Percentiles rank a stretch among this genome's conserved stretches.
These are phyloP conservation scores for Geodia barretti DNA, from an alignment of 37 sponge, comb jelly and placozoan genomes.

Conservation along the genomic window DNA sequence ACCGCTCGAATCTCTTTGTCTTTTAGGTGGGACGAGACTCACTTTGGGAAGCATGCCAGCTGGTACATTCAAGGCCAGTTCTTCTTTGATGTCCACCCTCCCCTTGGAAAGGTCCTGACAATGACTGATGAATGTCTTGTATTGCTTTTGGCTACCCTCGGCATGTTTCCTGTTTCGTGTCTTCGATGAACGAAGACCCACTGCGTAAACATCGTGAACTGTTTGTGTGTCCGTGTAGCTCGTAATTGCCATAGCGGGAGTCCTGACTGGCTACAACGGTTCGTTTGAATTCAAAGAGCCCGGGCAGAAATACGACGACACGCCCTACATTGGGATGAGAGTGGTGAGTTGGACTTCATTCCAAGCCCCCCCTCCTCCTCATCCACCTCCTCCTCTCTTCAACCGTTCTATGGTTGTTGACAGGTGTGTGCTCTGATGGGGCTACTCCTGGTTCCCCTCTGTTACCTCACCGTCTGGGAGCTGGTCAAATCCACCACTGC, in stretches of 20 bases:
- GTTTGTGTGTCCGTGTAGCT: too few species aligned
- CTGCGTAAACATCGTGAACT: too few species aligned
- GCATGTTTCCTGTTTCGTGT: too few species aligned
- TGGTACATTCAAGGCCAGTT: constrained; percentile 91
- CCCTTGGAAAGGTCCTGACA: constrained; percentile 84
- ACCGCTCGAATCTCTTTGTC: neutral
- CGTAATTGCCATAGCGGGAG: constrained; percentile 89
- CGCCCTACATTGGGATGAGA: constrained; percentile 87
- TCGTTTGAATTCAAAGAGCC: constrained; percentile 96
- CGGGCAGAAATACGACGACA: constrained; percentile 77
- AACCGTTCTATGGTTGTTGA: neutral
- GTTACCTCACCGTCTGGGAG: constrained; percentile 85
- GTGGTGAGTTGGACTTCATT: constrained; percentile 40
- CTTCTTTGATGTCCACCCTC: constrained; percentile 98
- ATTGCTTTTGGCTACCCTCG: neutral
- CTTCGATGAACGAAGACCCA: too few species aligned
- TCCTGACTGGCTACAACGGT: constrained; percentile 89
- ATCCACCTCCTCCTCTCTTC: neutral
- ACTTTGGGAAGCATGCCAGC: constrained; percentile 98
- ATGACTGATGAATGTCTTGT: neutral
- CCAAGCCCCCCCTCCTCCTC: neutral
- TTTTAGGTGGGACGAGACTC: constrained; percentile 97
- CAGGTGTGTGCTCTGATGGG: constrained; percentile 91
- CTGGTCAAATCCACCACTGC: constrained; percentile 78
- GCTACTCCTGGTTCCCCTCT: constrained; percentile 56